Evolutionary conservation across 2,113 vertebrate genomes (phyloP).

Genomic region (Elephas maximus): DNA sequence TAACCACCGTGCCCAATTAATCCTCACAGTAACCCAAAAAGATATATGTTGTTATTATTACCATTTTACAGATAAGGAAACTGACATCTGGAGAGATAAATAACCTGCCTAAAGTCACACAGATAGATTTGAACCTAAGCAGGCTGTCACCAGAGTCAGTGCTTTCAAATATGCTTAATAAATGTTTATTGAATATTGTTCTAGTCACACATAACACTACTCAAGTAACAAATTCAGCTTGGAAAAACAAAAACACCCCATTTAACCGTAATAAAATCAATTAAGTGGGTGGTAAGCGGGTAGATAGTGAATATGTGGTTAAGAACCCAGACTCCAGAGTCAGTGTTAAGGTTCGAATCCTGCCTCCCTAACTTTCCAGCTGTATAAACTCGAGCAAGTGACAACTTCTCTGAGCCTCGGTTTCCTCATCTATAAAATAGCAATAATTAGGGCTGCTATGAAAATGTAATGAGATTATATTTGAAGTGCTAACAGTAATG

Average conservation of each 20-base stretch:
- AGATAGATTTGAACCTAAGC: neutral
- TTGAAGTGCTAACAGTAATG: neutral
- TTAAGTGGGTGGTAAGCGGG: neutral
- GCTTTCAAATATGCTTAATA: neutral
- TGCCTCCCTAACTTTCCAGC: neutral
- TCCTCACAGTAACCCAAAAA: neutral
- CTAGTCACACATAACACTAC: neutral
- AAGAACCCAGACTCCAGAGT: neutral
- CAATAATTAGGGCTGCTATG: neutral
- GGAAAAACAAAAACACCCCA: neutral
- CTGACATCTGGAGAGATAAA: neutral
- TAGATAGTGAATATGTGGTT: neutral
- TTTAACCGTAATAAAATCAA: slow-evolving; percentile 15
- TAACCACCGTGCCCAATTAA: neutral
- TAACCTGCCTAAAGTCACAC: neutral
- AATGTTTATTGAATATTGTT: neutral
- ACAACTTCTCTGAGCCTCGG: neutral
- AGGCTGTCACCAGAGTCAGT: neutral
- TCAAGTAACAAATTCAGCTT: slow-evolving; percentile 33
- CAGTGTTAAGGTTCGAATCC: neutral
- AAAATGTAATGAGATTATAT: neutral
- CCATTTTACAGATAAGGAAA: slow-evolving; percentile 21
- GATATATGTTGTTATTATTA: neutral
- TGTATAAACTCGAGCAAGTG: neutral
- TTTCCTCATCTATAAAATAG: neutral